A percentile compares a stretch with the other conserved stretches of the same genome.
These are phyloP conservation scores for Silurus aristotelis DNA, from an alignment of 2,797 vertebrate genomes.

Conservation along the genomic window DNA sequence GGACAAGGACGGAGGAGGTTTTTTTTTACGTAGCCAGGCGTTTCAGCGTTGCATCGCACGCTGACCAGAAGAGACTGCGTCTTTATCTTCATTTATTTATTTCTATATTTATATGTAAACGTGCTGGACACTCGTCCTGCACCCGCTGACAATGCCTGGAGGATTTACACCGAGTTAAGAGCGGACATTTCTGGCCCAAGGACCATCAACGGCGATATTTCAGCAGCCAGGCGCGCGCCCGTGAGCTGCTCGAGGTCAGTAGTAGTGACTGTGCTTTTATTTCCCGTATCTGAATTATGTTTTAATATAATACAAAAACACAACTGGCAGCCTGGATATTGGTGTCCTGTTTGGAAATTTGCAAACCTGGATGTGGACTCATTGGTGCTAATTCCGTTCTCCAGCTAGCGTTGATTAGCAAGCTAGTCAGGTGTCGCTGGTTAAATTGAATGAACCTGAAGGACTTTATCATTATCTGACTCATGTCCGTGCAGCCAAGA, in stretches of 20 bases:
- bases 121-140: not conserved
- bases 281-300: not conserved
- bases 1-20: not conserved
- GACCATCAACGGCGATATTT: not conserved
- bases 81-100: not conserved
- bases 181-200: not conserved
- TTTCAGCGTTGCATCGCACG: constrained; percentile 37
- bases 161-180: constrained; percentile 7
- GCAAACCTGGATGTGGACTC: constrained; percentile 34
- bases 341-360: not conserved
- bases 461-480: not conserved
- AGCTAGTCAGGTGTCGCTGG: constrained; percentile 39
- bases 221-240: constrained; percentile 5
- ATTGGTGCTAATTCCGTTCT: constrained; percentile 52
- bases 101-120: not conserved
- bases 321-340: not conserved
- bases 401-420: constrained; percentile 36
- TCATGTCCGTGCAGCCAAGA: not conserved
- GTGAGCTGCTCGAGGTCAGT: constrained; percentile 51
- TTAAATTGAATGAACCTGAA: not conserved
- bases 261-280: not conserved
- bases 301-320: not conserved
- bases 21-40: constrained; percentile 21
- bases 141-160: constrained; percentile 5
- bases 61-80: not conserved